phyloP scores from a whole-genome alignment of 2,888 invertebrate species.

The Caenorhabditis sulstoni region DNA sequence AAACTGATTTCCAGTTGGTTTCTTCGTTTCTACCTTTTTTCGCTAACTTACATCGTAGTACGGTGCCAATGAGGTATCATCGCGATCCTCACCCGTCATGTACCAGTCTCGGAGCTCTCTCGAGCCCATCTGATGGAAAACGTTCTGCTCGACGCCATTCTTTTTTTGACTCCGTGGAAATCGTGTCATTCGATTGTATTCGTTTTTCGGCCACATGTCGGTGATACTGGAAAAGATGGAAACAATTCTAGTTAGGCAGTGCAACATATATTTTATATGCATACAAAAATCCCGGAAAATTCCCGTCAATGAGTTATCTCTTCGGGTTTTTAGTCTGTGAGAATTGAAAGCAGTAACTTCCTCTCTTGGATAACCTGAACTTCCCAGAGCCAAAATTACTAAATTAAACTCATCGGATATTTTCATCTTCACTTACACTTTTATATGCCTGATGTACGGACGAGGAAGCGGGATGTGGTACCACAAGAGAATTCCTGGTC shows the following conservation, averaged over 20 bases:
- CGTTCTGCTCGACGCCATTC: conserved; percentile 2
- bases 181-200: conserved; percentile 9
- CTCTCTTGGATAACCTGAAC: too few species aligned
- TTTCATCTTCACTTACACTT: conserved; percentile 1
- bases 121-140: conserved; percentile 1
- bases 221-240: conserved; percentile 16
- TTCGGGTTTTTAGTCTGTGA: too few species aligned
- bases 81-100: conserved; percentile 3
- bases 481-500: conserved; percentile 31
- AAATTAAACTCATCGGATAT: neutral
- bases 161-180: conserved; percentile 10
- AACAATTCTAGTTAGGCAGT: neutral
- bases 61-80: neutral
- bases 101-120: neutral
- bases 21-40: too few species aligned
- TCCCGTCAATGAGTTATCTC: too few species aligned
- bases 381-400: too few species aligned
- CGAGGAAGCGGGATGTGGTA: neutral
- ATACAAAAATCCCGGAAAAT: neutral
- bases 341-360: too few species aligned
- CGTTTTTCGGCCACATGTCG: conserved; percentile 46
- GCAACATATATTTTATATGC: too few species aligned
- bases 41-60: neutral
- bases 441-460: neutral
- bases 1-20: too few species aligned